Base-by-base conservation (phyloP, 2,888 invertebrate genomes). In the Pteria penguin region DNA sequence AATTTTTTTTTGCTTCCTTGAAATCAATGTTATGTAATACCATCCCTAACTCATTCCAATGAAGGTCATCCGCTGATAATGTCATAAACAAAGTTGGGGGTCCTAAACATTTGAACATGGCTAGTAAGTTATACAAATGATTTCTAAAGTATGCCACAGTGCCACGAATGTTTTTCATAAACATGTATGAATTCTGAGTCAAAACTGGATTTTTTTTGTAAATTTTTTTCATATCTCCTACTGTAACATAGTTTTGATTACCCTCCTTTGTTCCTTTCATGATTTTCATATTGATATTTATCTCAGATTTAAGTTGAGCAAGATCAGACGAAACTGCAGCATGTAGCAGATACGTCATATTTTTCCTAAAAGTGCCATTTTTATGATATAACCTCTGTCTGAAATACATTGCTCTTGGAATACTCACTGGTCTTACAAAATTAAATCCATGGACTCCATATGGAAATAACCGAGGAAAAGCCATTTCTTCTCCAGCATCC, bases 111-210 rank as follows among this genome's bases (percentile, higher is more conserved):
- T 60, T 52, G 57, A 82, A 76, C 65, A 68, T 76, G 18, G 76
- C 72, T 5, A 80, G 36, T 18, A 81, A 60, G 57, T 82, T 61
- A 36, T 63, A 78, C 18, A 82, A 52, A n/a, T 31, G 26, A 69
- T 78, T 80, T 52, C 33, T 57, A 57, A 72, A 80, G 63, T 80
- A 82, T 18, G 80, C 79, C 22, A 75, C 80, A 4, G 82, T 81
- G 1, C 80, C 80, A 32, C 62, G n/a, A n/a, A 82, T 79, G 32
- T 79, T 71, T 71, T 82, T 82, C 80, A 82, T 80, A 26, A 82
- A 82, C 82, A 82, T 79, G 57, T 79, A 80, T 22, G 80, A 82
- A 66, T 80, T 80, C 11, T 79, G 63, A n/a, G 63, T 3, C 18
- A 76, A 24, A 22, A 72, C 72, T 27, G 22, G 22, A 57, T 54